Evolutionary conservation across 2,888 invertebrate genomes (phyloP).

Genomic region (Tipula helvola): DNA sequence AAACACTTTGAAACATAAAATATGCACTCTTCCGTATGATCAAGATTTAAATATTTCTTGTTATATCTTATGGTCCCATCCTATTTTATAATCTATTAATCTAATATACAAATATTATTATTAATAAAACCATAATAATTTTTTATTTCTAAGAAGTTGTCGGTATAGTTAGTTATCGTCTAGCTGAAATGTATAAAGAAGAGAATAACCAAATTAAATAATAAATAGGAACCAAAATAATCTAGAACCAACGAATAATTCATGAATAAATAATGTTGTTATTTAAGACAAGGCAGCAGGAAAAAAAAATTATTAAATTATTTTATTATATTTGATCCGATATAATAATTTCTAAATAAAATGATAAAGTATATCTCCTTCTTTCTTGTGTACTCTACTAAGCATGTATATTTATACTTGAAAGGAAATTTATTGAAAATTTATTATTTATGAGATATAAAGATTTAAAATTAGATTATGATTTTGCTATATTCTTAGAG

Average conservation of each 20-base stretch:
- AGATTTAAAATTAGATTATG: not conserved
- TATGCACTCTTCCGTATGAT: not conserved
- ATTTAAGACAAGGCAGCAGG: not conserved
- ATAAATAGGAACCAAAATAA: not conserved
- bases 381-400: not conserved
- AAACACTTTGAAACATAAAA: not conserved
- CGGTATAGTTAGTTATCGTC: not conserved
- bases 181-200: not conserved
- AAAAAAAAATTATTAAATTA: not conserved
- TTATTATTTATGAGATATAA: slow-evolving; percentile 4
- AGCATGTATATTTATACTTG: not conserved
- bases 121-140: not conserved
- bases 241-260: not conserved
- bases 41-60: not conserved
- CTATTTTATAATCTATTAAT: not conserved
- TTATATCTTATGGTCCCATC: not conserved
- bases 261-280: not conserved
- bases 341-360: not conserved
- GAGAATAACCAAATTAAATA: not conserved
- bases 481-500: not conserved
- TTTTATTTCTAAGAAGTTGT: not conserved
- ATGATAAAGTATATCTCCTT: not conserved
- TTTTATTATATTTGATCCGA: not conserved
- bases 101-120: not conserved
- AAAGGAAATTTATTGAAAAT: not conserved